Conservation (phyloP, 2,888 invertebrate genomes). For the Troides aeacus region DNA sequence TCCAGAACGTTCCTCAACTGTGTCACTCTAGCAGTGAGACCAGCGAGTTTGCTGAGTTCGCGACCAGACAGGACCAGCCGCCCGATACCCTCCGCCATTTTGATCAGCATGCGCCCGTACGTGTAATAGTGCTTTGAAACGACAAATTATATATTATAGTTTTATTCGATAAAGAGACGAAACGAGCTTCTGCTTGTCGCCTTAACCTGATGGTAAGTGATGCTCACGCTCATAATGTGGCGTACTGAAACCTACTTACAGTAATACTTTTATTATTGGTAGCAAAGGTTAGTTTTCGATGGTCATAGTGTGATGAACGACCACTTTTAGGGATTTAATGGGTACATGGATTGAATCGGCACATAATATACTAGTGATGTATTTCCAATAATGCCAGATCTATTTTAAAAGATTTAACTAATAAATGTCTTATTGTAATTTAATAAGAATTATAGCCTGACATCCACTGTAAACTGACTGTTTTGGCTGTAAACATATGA, state of each 20-base stretch:
- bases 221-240: too few species aligned
- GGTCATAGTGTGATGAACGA: not conserved
- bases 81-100: constrained; percentile 98
- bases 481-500: too few species aligned
- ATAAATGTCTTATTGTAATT: too few species aligned
- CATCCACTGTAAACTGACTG: too few species aligned
- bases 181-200: not conserved
- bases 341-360: too few species aligned
- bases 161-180: constrained; percentile 25
- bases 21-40: constrained; percentile 95
- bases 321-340: not conserved
- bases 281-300: not conserved
- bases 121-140: constrained; percentile 92
- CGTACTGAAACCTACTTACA: too few species aligned
- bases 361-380: too few species aligned
- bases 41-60: constrained; percentile 95
- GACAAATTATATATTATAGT: not conserved
- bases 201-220: too few species aligned
- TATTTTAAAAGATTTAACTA: too few species aligned
- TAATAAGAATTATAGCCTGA: too few species aligned
- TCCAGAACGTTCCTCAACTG: constrained; percentile 91
- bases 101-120: constrained; percentile 96
- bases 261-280: too few species aligned
- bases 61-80: constrained; percentile 96
- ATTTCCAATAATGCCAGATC: too few species aligned